A percentile compares a stretch with the other conserved stretches of the same genome.
Conservation (phyloP, 2,888 invertebrate species). For the Unio delphinus region DNA sequence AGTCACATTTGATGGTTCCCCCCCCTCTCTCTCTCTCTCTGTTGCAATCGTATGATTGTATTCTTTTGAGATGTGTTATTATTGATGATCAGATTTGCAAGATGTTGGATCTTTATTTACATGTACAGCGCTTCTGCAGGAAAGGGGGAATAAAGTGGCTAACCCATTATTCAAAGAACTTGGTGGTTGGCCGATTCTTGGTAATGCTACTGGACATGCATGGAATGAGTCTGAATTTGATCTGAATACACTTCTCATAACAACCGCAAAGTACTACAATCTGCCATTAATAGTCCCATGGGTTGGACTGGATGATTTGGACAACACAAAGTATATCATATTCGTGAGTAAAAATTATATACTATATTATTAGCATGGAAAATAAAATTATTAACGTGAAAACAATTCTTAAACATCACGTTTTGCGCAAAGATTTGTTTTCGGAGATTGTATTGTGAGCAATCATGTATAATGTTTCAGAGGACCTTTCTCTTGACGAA, state of each 20-base stretch:
- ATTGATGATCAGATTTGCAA: too few species aligned
- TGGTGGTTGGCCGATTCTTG: constrained; percentile 87
- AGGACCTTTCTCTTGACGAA: too few species aligned
- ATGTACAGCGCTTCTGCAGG: constrained; percentile 78
- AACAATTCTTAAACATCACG: not conserved
- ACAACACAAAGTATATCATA: constrained; percentile 88
- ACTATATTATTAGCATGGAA: not conserved
- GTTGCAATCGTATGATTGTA: too few species aligned
- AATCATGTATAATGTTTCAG: too few species aligned
- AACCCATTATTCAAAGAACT: constrained; percentile 77
- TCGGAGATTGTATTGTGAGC: too few species aligned
- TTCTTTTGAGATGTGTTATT: too few species aligned
- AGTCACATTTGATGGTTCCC: too few species aligned
- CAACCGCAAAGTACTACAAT: constrained; percentile 81
- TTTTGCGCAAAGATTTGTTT: too few species aligned
- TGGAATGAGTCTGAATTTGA: constrained; percentile 77
- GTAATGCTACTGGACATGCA: constrained; percentile 20
- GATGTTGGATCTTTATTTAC: too few species aligned
- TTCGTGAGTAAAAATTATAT: constrained; percentile 77
- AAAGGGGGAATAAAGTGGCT: constrained; percentile 74
- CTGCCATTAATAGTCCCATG: constrained; percentile 48
- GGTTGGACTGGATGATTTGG: constrained; percentile 91
- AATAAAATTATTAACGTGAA: not conserved
- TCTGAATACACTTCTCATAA: constrained; percentile 75
- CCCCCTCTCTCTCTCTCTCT: too few species aligned